Evolutionary conservation across 2,888 invertebrate species (phyloP), one percentile per base, ranked within the genome.

Genomic region (Drosophila melanosoma): DNA sequence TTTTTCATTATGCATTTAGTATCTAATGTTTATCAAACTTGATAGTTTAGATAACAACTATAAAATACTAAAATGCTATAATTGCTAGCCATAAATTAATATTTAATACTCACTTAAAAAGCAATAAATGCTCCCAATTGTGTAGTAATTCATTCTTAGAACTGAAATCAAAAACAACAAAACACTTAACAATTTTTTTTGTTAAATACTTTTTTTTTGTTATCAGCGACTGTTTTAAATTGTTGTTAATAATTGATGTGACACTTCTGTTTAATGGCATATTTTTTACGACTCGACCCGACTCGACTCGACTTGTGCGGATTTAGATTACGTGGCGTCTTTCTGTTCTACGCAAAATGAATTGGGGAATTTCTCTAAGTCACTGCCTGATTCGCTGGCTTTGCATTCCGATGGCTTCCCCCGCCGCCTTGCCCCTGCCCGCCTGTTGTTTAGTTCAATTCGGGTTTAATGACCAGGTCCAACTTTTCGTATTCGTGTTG

Each of bases 401-500:
- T 40, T n/a, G 69, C 74, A 79, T 67, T 78, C 64, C 35, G 42
- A 1, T 36, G 79, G 77, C 67, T 75, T 79, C 77, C 23, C 11
- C 15, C 17, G 3, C 29, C 26, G 29, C n/a, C 42, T 38, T 48
- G 32, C 38, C 20, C 7, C 26, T n/a, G 40, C 3, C 20, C 20
- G 12, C 11, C 23, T 23, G 1, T 45, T 48, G 40, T 73, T 76
- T 57, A 33, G 64, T 49, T 61, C 54, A 42, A 62, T 62, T 64
- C 67, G 80, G 75, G 77, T 78, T 78, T 78, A 78, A 79, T 78
- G 77, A 79, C 77, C 77, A 78, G 67, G 38, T 48, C 59, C 74
- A 74, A 79, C 66, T 77, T 79, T 70, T 38, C 59, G 59, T 35
- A 33, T 58, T 77, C 42, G 72, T 60, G 61, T 61, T 65, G 62